phyloP scores from a whole-genome alignment of 2,888 invertebrate genomes.

The Aphrophora alni region DNA sequence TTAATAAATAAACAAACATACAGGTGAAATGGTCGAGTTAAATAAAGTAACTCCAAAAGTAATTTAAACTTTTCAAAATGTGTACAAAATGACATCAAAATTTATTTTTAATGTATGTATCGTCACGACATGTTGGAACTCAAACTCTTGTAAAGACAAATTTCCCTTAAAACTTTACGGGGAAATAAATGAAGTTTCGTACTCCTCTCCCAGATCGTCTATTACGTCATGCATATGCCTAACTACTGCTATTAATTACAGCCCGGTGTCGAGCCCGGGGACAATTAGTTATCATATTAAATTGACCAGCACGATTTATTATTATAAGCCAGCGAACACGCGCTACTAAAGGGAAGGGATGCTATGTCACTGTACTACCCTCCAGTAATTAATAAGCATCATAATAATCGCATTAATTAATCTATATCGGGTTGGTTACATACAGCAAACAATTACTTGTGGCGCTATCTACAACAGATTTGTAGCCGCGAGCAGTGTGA shows the following conservation, averaged over 20 bases:
- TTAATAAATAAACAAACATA: no score
- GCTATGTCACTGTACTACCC: no score
- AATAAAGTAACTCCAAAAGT: no score
- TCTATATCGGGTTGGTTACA: constrained; percentile 43
- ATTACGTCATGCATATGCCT: neutral
- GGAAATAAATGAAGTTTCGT: neutral
- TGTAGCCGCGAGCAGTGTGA: neutral
- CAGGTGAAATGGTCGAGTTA: no score
- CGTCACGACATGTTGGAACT: no score
- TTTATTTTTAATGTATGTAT: no score
- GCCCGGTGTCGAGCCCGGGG: neutral
- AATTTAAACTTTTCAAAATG: no score
- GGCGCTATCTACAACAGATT: constrained; percentile 3
- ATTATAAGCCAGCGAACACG: neutral
- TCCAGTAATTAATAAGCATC: constrained; percentile 42
- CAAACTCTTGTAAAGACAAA: neutral
- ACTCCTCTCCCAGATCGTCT: neutral
- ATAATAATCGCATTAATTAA: constrained; percentile 46
- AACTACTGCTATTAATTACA: neutral
- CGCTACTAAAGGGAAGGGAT: no score
- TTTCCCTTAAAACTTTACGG: neutral
- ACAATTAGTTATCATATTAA: constrained; percentile 6
- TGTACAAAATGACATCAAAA: no score
- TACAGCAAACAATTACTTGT: constrained; percentile 42
- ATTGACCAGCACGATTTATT: neutral